Evolutionary conservation across 53 echinoderm and acorn worm species (phyloP), one percentile per base, ranked within the genome.

Genomic region (Mesocentrotus franciscanus): DNA sequence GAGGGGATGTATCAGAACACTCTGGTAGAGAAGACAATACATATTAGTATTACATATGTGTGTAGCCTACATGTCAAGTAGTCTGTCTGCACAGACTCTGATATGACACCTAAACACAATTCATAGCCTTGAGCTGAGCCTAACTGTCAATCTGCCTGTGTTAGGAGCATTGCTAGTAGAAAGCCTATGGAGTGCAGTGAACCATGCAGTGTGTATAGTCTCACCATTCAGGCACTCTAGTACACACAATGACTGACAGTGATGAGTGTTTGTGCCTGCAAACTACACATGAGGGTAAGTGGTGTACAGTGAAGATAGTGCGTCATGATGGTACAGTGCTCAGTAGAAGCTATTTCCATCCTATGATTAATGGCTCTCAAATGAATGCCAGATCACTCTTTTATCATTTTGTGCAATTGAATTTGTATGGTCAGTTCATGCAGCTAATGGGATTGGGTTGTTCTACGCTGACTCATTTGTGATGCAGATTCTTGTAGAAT

Each of bases 331-430:
- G 79, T 8, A 27, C 32, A 75, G 30, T n/a, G n/a, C n/a, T n/a
- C n/a, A 17, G 60, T 15, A 59, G 89, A 12, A 60, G 89, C 60
- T 89, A 89, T 89, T 89, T 60, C 32, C 27, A 89, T 59, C 89
- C 60, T 2, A 59, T 89, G 89, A 89, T 89, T 89, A 89, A 89
- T 89, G 89, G 89, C 60, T 13, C 58, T 29, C 60, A 60, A 60
- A 89, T 89, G 89, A 89, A 89, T 89, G 57, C 89, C 89, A 89
- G 89, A 59, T 60, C 89, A 57, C n/a, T 58, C 59, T 89, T 89
- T 89, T 60, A 89, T 89, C 89, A 59, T 89, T 60, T 89, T 57
- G 89, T 89, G 89, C 89, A 57, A 89, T 29, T 60, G 27, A 89
- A 89, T 89, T 60, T 89, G 17, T n/a, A 26, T 89, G 89, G 79